Conservation (phyloP, 2,797 vertebrate genomes). For the Geotria australis region DNA sequence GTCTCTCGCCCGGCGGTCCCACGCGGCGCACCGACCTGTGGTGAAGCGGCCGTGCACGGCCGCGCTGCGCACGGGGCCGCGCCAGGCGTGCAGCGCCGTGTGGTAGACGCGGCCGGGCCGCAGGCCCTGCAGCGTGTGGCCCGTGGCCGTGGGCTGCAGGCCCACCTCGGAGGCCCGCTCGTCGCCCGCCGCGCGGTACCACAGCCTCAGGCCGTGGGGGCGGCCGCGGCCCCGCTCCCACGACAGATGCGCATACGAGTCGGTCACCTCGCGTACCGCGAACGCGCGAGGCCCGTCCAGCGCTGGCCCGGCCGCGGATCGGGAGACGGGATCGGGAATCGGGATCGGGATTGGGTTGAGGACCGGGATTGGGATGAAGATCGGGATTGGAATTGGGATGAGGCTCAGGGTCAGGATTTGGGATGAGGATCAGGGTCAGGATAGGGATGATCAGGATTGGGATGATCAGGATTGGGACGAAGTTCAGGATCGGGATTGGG, state of each 20-base stretch:
- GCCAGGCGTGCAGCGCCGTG: slow-evolving; percentile 39
- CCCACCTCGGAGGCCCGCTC: slow-evolving; percentile 57
- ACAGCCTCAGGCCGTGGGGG: slow-evolving; percentile 59
- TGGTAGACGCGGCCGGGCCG: slow-evolving; percentile 46
- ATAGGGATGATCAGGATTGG: too few relatives aligned
- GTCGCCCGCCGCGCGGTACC: slow-evolving; percentile 42
- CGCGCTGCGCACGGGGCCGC: slow-evolving; percentile 43
- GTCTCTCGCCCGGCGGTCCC: too few relatives aligned
- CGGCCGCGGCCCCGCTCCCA: slow-evolving; percentile 59
- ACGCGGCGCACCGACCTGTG: slow-evolving; percentile 34
- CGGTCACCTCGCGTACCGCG: slow-evolving; percentile 58
- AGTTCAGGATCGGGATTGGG: too few relatives aligned
- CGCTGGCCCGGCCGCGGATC: slow-evolving; percentile 12
- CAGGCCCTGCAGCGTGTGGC: slow-evolving; percentile 69
- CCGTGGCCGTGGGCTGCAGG: slow-evolving; percentile 69
- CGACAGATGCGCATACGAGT: slow-evolving; percentile 82
- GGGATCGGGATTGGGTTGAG: too few relatives aligned
- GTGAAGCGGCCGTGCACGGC: slow-evolving; percentile 37
- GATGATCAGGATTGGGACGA: too few relatives aligned
- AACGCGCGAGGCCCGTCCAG: slow-evolving; percentile 70
- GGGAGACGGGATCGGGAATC: too few relatives aligned
- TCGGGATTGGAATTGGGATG: too few relatives aligned
- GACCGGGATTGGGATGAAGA: too few relatives aligned
- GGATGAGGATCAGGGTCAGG: too few relatives aligned
- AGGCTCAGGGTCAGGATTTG: too few relatives aligned